Base-by-base conservation (phyloP, 2,888 invertebrate genomes). In the Thereva unica region DNA sequence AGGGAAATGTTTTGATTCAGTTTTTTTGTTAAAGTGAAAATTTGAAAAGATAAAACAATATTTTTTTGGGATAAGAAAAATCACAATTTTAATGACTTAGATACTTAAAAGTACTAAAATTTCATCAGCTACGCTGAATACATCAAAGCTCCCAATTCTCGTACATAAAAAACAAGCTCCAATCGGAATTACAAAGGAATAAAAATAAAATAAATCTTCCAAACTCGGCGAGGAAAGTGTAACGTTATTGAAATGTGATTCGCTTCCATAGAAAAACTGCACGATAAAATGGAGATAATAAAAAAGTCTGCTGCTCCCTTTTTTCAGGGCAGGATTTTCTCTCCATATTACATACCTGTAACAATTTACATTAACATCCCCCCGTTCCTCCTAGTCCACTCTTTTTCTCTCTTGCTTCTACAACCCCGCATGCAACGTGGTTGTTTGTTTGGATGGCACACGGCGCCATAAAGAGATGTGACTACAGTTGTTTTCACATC, bases 401-500 rank as follows among this genome's bases (percentile, higher is more conserved):
- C 23, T 23, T 23, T 23, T 23, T 23, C n/a, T n/a, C n/a, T n/a
- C n/a, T 23, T 23, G 23, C 23, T 23, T 23, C 23, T 23, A 23
- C 2, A 23, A 23, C 23, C 23, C 23, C 23, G 23, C 23, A 2
- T 23, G 23, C 23, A 23, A 50, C 9, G n/a, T 53, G 52, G 41
- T 53, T 50, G 64, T 50, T 64, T 54, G 53, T 50, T 59, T 35
- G 38, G 52, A 57, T 67, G 55, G 65, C 69, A 69, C 66, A 67
- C 67, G 66, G 69, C 52, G 64, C 59, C 64, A 53, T 64, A 64
- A 67, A 64, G 59, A 67, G 64, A 67, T 67, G 67, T 67, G 69
- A 67, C 67, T 69, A 69, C 69, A 69, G 69, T 75, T 75, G 75
- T 75, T 73, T 78, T 77, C 77, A 77, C 78, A 78, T 78, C 78